Evolutionary conservation across 2,113 vertebrate species (phyloP).

Genomic region (Thalassarche chlororhynchos): DNA sequence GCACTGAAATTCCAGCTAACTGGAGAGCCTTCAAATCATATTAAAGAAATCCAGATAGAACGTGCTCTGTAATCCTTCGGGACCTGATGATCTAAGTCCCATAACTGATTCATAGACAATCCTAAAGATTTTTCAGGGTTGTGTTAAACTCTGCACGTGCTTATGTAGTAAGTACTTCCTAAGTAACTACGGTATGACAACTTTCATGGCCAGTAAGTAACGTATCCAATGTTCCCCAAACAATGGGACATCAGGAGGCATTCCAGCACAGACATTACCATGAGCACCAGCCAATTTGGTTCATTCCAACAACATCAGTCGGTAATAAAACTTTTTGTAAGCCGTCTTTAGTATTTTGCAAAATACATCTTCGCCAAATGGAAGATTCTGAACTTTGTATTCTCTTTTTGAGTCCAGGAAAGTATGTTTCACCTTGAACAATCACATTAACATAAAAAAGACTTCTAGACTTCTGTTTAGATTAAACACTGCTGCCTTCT

Average conservation of each 20-base stretch:
- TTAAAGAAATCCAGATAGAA: not conserved
- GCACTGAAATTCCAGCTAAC: not conserved
- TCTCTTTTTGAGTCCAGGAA: not conserved
- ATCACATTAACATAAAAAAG: not conserved
- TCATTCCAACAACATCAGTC: not conserved
- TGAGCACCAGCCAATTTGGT: accelerated
- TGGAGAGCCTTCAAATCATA: accelerated
- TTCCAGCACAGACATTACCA: not conserved
- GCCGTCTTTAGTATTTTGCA: not conserved
- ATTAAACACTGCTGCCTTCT: not conserved
- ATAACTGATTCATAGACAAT: not conserved
- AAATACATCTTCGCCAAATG: not conserved
- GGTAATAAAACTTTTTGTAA: not conserved
- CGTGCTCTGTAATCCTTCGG: not conserved
- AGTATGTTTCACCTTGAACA: not conserved
- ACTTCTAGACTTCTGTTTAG: not conserved
- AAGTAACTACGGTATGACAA: not conserved
- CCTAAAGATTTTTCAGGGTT: not conserved
- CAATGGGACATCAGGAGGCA: not conserved
- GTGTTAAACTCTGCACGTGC: not conserved
- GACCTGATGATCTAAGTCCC: not conserved
- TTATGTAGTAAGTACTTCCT: not conserved
- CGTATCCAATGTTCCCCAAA: not conserved
- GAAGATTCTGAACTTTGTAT: not conserved
- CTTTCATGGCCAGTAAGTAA: not conserved